Base-by-base conservation (phyloP, 2,113 vertebrate species). In the Hucho hucho region DNA sequence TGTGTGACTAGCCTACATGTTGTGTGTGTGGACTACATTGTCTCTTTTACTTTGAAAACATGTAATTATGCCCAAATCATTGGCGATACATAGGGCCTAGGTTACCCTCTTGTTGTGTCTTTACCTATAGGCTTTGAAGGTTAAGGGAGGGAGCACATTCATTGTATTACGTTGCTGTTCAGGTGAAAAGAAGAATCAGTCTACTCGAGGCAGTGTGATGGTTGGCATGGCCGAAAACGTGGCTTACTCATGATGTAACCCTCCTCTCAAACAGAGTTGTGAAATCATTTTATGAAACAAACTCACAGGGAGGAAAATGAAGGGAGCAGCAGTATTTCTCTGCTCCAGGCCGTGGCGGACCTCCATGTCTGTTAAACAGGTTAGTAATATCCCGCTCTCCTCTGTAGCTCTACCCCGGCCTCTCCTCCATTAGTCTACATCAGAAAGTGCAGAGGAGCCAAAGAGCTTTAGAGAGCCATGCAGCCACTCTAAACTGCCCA, bases 271-370 rank as follows among this genome's bases (percentile, higher is more conserved):
- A 67, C 68, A 73, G 82, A 82, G 78, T 79, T 80, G 82, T 78
- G 74, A 84, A 84, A 79, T 88, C 73, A 82, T 84, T 84, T 72
- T 78, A 69, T 69, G 79, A 79, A 86, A 66, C 79, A 81, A 85
- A 70, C 75, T 76, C 78, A 72, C 29, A 18, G 13, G 75, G 70
- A 78, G 32, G 47, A 18, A 49, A 32, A 6, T 2, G 9, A 29
- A 6, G 3, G 69, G 43, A 32, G 6, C 29, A 74, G 20, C 20
- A 68, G 49, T 69, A 18, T 18, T 53, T 69, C 61, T 22, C 24
- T 18, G n/a, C 49, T 67, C 28, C 64, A 64, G 61, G 72, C 61
- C 43, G 2, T 61, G 74, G 84, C 81, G 84, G 74, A 79, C 80
- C 80, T 82, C n/a, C n/a, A 32, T 70, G 73, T 81, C 80, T 80